A percentile compares a stretch with the other conserved stretches of the same genome.
phyloP scores from a whole-genome alignment of 2,888 invertebrate species.

The Megamerina dolium region DNA sequence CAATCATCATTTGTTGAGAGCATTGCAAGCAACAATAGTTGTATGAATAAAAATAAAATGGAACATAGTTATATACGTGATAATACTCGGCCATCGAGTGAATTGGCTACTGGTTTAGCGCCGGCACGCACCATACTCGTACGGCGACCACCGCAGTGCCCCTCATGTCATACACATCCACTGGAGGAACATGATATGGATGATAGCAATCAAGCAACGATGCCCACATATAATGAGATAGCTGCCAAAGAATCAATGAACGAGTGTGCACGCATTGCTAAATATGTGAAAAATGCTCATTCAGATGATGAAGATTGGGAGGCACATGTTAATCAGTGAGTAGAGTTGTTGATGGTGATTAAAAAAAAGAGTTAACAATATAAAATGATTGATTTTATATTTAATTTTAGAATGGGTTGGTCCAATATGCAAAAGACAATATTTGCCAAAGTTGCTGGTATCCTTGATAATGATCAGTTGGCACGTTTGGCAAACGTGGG shows the following conservation, averaged over 20 bases:
- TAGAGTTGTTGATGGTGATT: slow-evolving; percentile 2
- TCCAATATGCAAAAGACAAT: slow-evolving; percentile 58
- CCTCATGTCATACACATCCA: slow-evolving; percentile 46
- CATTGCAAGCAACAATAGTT: too few species aligned
- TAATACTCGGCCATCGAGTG: slow-evolving; percentile 43
- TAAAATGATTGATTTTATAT: background rate
- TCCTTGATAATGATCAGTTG: slow-evolving; percentile 62
- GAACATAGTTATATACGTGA: slow-evolving; percentile 72
- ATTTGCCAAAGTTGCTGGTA: slow-evolving; percentile 60
- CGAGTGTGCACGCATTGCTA: slow-evolving; percentile 63
- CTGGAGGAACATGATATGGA: slow-evolving; percentile 51
- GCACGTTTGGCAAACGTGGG: slow-evolving; percentile 59
- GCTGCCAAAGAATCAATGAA: slow-evolving; percentile 62
- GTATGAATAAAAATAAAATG: too few species aligned
- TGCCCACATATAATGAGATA: slow-evolving; percentile 55
- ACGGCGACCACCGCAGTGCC: slow-evolving; percentile 45
- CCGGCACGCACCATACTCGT: slow-evolving; percentile 43
- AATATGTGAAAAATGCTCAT: slow-evolving; percentile 55
- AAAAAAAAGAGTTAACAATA: background rate
- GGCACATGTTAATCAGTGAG: slow-evolving; percentile 59
- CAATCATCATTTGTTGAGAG: background rate
- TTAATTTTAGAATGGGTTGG: slow-evolving; percentile 55
- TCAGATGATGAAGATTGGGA: slow-evolving; percentile 61
- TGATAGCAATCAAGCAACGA: slow-evolving; percentile 42
- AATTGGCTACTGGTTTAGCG: slow-evolving; percentile 40